Conservation (phyloP, 1,140 invertebrate genomes). For the Euwallacea fornicatus region DNA sequence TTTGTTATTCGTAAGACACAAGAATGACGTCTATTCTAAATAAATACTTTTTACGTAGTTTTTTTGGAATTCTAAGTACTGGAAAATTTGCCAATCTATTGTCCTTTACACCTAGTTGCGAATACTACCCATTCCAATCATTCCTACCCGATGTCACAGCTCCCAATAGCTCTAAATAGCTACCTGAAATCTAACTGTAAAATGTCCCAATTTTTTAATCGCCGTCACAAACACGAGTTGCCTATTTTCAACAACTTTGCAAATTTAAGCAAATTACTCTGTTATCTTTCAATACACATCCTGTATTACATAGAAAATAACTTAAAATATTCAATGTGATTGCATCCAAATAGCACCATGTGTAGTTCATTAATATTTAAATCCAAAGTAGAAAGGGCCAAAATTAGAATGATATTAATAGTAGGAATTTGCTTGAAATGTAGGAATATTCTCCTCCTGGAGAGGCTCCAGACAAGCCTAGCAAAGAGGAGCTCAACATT, state of each 20-base stretch:
- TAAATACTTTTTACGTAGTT: conserved; percentile 11
- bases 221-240: too few species aligned
- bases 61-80: not conserved
- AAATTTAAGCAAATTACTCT: too few species aligned
- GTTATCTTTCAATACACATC: too few species aligned
- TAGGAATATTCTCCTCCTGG: conserved; percentile 62
- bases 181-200: too few species aligned
- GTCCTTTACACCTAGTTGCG: not conserved
- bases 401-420: conserved; percentile 29
- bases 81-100: not conserved
- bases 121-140: not conserved
- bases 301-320: too few species aligned
- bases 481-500: conserved; percentile 89
- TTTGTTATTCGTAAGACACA: conserved; percentile 15
- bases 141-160: too few species aligned
- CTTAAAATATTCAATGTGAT: too few species aligned
- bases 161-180: too few species aligned
- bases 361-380: too few species aligned
- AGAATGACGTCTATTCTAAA: conserved; percentile 5
- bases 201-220: too few species aligned
- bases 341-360: too few species aligned
- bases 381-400: not conserved
- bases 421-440: conserved; percentile 44
- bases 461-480: conserved; percentile 70
- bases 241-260: too few species aligned